phyloP scores from a whole-genome alignment of 2,797 vertebrate species.

The Natrix natrix region DNA sequence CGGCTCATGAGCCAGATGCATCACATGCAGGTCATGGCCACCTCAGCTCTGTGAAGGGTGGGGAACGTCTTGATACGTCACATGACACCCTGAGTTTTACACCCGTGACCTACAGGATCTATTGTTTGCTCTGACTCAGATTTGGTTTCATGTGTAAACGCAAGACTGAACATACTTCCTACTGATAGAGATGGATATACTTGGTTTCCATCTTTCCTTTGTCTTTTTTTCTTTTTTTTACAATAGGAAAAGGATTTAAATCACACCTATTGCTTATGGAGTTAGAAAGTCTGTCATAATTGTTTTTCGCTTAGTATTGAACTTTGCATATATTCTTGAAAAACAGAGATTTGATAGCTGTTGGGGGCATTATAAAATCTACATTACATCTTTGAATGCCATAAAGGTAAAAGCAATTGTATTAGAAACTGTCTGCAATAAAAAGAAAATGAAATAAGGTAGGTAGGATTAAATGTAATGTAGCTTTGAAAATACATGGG shows the following conservation, averaged over 20 bases:
- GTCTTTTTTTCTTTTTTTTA: background rate
- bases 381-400: conserved; percentile 43
- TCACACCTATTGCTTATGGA: background rate
- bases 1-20: too few relatives aligned
- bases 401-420: conserved; percentile 2
- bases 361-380: conserved; percentile 26
- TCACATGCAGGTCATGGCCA: too few relatives aligned
- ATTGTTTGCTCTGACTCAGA: background rate
- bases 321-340: background rate
- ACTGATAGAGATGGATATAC: background rate
- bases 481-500: background rate
- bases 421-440: conserved; percentile 7
- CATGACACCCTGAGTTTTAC: too few relatives aligned
- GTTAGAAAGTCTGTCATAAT: conserved; percentile 20
- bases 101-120: background rate
- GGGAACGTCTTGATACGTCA: too few relatives aligned
- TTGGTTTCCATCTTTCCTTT: background rate
- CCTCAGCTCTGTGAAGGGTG: too few relatives aligned
- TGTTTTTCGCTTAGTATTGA: conserved; percentile 12
- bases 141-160: background rate
- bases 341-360: conserved; percentile 28
- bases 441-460: background rate
- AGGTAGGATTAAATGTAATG: background rate
- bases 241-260: conserved; percentile 2
- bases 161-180: background rate